Conservation (phyloP, 2,113 vertebrate species). For the Tautogolabrus adspersus region DNA sequence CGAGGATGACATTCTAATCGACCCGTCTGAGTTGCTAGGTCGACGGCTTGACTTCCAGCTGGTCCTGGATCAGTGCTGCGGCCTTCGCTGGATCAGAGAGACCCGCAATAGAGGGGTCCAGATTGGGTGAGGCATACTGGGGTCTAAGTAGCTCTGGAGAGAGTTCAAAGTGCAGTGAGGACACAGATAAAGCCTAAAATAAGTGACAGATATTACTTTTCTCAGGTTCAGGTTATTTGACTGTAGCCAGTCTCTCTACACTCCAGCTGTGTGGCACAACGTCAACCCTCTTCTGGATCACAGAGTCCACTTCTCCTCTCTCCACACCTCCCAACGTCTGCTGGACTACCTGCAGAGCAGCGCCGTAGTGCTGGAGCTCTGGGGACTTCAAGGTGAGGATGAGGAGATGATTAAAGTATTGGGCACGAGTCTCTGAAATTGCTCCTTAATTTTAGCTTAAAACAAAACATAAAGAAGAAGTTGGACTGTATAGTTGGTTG, state of each 20-base stretch:
- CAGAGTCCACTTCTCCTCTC: constrained; percentile 83
- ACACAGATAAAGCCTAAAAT: neutral
- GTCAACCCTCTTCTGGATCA: constrained; percentile 87
- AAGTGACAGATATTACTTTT: neutral
- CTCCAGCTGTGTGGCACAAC: constrained; percentile 87
- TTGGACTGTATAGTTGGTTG: neutral
- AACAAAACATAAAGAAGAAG: too few relatives aligned
- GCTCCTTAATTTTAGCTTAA: too few relatives aligned
- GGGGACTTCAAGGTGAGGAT: constrained; percentile 90
- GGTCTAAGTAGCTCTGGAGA: neutral
- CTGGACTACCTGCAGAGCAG: constrained; percentile 89
- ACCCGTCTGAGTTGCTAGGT: constrained; percentile 88
- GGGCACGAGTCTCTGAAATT: too few relatives aligned
- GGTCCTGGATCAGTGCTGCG: constrained; percentile 85
- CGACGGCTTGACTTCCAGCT: constrained; percentile 88
- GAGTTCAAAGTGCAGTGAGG: neutral
- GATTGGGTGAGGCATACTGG: constrained; percentile 80
- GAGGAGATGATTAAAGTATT: neutral
- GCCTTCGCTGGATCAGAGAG: constrained; percentile 88
- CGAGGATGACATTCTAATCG: constrained; percentile 88
- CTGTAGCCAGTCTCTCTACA: constrained; percentile 82
- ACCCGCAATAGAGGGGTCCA: constrained; percentile 85
- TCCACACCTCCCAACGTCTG: constrained; percentile 83
- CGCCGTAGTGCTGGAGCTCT: constrained; percentile 90
- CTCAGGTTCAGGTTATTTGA: constrained; percentile 88